These are phyloP conservation scores for Ophioninae sp. DNA, from an alignment of 2,888 invertebrate species.

Conservation along the genomic window DNA sequence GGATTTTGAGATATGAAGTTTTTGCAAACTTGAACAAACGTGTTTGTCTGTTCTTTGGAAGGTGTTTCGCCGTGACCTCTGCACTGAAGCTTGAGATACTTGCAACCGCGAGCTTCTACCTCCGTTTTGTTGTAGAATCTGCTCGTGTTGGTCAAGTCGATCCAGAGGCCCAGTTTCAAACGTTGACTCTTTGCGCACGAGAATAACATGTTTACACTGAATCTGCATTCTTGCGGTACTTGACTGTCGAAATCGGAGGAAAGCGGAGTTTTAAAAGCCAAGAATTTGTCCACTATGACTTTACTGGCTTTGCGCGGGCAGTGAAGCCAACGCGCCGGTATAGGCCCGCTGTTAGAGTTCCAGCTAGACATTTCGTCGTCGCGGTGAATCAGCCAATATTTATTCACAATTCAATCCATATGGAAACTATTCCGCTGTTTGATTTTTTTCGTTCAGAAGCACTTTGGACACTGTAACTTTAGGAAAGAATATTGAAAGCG, in stretches of 20 bases:
- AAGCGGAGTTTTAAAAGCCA: constrained; percentile 97
- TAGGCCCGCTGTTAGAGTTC: constrained; percentile 80
- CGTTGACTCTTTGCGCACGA: constrained; percentile 89
- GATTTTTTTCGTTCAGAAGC: not conserved
- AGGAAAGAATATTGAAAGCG: not conserved
- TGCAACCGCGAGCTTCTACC: constrained; percentile 89
- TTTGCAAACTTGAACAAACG: constrained; percentile 92
- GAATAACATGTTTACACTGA: constrained; percentile 94
- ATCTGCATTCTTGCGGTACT: constrained; percentile 92
- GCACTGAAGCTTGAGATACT: constrained; percentile 94
- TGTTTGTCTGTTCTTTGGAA: constrained; percentile 89
- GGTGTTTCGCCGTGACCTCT: constrained; percentile 97
- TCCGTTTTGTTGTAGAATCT: constrained; percentile 94
- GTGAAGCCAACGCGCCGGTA: constrained; percentile 93
- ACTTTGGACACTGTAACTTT: not conserved
- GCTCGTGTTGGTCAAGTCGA: constrained; percentile 97
- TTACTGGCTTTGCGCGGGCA: constrained; percentile 91
- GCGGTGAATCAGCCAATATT: constrained; percentile 1
- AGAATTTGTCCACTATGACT: constrained; percentile 90
- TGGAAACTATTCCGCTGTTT: constrained; percentile 34
- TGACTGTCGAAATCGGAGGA: constrained; percentile 90
- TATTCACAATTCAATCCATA: constrained; percentile 34
- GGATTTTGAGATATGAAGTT: constrained; percentile 91
- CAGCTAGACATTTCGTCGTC: constrained; percentile 68
- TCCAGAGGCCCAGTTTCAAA: constrained; percentile 95